Evolutionary conservation across 1,140 invertebrate genomes (phyloP), one percentile per base, ranked within the genome.

Genomic region (Myzus persicae): DNA sequence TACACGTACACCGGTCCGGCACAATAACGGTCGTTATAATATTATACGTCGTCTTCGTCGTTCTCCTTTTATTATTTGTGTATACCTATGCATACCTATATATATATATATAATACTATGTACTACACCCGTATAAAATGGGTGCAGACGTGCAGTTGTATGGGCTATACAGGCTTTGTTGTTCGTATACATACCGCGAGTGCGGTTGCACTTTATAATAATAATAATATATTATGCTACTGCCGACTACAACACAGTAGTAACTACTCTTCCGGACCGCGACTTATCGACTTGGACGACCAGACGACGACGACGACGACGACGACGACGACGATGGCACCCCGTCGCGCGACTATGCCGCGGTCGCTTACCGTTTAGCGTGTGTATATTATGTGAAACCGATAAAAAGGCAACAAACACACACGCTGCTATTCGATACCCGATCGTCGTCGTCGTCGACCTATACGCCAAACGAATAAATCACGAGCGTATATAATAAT

Each of bases 391-490:
- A 46, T 18, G 14, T 46, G 14, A 46, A 88, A 88, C 46, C 46
- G 31, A 46, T 88, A 88, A 46, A 88, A 88, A n/a, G 4, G 85
- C 14, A 76, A n/a, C 46, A 36, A 22, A 42, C 24, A 54, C 24
- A 54, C 31, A 22, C 89, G 51, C 89, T 26, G 84, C 84, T 46
- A 87, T 87, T 87, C 85, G 85, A 87, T 87, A 84, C 31, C 85
- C 31, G 85, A 46, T 87, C 44, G 85, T 20, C 40, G 82, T 24
- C n/a, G 36, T 36, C 36, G 81, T 14, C 46, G 6, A 31, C 59
- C 31, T n/a, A 67, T 7, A 67, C 59, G 59, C 59, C 59, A 91
- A 91, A 91, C 90, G 40, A 81, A 91, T 91, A 91, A 91, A 48
- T 81, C 90, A 48, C 90, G 20, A 24, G 36, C 36, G 22, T 7